Conservation (phyloP, 2,113 vertebrate species). For the Dicaeum eximium region DNA sequence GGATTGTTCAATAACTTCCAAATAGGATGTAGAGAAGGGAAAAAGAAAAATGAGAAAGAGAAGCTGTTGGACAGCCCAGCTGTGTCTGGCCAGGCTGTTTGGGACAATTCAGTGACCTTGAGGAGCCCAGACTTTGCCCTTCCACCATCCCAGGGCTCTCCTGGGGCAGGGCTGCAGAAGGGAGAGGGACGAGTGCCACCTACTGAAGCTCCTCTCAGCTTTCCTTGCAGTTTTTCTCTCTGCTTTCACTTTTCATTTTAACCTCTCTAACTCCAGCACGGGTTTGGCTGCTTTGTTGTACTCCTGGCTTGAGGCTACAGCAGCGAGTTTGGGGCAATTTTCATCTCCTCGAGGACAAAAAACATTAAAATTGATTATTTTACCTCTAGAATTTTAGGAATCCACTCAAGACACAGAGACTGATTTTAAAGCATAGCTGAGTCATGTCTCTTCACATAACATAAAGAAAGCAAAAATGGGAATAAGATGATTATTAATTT, state of each 20-base stretch:
- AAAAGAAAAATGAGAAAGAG: neutral
- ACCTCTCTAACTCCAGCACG: neutral
- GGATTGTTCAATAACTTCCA: neutral
- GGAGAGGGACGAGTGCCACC: slow-evolving; percentile 25
- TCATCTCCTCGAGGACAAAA: neutral
- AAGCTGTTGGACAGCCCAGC: neutral
- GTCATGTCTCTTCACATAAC: neutral
- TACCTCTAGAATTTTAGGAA: neutral
- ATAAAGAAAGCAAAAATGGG: neutral
- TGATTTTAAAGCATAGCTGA: neutral
- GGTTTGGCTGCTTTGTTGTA: neutral
- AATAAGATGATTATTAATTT: neutral
- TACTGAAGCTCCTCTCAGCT: neutral
- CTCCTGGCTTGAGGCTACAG: neutral
- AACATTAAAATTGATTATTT: neutral
- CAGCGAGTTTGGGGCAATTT: neutral
- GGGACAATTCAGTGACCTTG: neutral
- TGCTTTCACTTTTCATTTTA: neutral
- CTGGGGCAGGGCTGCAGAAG: neutral
- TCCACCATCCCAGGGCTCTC: neutral
- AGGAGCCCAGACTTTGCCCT: neutral
- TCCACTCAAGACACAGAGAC: neutral
- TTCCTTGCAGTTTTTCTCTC: neutral
- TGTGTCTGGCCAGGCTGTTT: neutral
- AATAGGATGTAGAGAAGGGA: neutral